phyloP scores from a whole-genome alignment of 2,797 vertebrate species.

The Psittacula derbiana region DNA sequence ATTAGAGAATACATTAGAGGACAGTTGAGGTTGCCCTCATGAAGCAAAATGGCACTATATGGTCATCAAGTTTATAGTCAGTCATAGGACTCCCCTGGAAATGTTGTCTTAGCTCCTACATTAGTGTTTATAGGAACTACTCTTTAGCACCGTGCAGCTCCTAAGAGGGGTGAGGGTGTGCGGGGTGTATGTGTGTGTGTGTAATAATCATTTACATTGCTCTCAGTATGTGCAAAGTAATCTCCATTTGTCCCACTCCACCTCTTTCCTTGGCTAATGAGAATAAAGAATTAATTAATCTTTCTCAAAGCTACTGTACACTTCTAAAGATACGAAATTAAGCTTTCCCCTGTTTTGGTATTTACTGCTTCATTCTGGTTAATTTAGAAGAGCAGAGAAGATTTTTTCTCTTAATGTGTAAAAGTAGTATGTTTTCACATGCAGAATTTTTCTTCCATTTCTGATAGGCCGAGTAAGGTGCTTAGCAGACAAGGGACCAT shows the following conservation, averaged over 20 bases:
- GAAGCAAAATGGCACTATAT: neutral
- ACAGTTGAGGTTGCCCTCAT: neutral
- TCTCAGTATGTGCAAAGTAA: neutral
- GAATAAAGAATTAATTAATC: neutral
- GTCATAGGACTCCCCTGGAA: neutral
- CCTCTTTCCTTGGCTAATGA: neutral
- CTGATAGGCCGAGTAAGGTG: neutral
- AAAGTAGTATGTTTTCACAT: neutral
- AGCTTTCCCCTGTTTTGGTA: neutral
- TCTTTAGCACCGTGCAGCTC: neutral
- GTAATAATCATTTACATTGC: accelerated
- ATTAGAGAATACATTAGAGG: neutral
- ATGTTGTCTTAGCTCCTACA: neutral
- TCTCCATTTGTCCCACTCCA: neutral
- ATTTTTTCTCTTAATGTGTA: neutral
- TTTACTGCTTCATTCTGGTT: neutral
- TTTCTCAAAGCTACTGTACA: neutral
- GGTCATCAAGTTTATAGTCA: neutral
- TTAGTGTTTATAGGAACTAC: neutral
- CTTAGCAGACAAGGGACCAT: neutral
- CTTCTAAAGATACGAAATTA: neutral
- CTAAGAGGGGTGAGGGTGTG: accelerated
- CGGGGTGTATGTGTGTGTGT: accelerated
- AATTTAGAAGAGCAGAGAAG: neutral
- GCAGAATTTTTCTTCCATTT: neutral